phyloP scores from a whole-genome alignment of 2,888 invertebrate species.

The Tortrix viridana region DNA sequence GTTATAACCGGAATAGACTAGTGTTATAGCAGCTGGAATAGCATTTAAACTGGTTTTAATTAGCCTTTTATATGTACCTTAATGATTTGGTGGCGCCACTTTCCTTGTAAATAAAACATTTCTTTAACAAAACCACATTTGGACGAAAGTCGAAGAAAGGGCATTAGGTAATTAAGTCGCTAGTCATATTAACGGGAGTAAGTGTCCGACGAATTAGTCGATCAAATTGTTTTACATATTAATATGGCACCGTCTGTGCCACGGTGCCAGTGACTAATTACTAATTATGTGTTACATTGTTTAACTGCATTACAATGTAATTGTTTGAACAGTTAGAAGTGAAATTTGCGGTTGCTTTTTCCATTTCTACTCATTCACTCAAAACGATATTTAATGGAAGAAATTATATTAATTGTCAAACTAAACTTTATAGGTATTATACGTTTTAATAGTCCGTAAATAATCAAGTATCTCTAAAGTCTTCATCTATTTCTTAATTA shows the following conservation, averaged over 20 bases:
- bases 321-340: background rate
- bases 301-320: background rate
- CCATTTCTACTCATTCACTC: background rate
- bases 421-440: no score
- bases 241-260: constrained; percentile 19
- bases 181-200: background rate
- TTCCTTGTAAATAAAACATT: constrained; percentile 6
- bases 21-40: no score
- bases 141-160: constrained; percentile 12
- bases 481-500: no score
- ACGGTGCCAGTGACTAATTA: constrained; percentile 19
- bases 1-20: no score
- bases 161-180: background rate
- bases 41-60: no score
- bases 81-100: constrained; percentile 17
- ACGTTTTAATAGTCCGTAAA: no score
- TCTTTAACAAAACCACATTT: constrained; percentile 7
- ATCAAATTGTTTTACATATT: constrained; percentile 22
- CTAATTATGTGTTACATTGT: constrained; percentile 20
- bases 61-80: no score
- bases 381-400: background rate
- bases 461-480: no score
- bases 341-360: constrained; percentile 4
- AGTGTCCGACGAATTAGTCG: constrained; percentile 7
- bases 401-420: no score